phyloP scores from a whole-genome alignment of 2,888 invertebrate species.

The Caradrina clavipalpis region DNA sequence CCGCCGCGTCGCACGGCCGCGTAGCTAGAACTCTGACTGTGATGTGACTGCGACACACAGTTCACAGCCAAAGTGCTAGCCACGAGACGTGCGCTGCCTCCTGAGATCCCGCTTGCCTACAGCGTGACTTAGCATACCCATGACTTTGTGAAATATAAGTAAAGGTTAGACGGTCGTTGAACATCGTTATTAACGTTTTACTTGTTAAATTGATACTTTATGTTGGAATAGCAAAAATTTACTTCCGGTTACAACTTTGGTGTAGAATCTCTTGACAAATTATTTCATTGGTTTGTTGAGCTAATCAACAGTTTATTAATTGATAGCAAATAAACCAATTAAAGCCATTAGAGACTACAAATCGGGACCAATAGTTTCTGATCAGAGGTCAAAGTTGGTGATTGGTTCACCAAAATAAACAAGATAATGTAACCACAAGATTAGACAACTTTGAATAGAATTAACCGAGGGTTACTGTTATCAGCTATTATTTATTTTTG shows the following conservation, averaged over 20 bases:
- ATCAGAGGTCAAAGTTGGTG: not conserved
- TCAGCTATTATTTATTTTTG: not conserved
- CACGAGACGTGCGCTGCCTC: constrained; percentile 75
- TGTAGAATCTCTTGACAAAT: not conserved
- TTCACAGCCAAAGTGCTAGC: constrained; percentile 96
- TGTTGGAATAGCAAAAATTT: not conserved
- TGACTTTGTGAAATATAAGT: constrained; percentile 35
- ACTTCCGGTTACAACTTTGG: too few relatives aligned
- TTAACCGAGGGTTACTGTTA: constrained; percentile 2
- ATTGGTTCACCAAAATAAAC: constrained; percentile 24
- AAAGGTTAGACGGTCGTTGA: constrained; percentile 29
- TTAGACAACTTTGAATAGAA: constrained; percentile 7
- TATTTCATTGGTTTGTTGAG: not conserved
- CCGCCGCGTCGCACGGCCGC: constrained; percentile 85
- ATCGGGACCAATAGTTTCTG: not conserved
- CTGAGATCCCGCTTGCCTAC: constrained; percentile 39
- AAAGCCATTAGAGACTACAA: not conserved
- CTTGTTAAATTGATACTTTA: constrained; percentile 39
- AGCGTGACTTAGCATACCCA: constrained; percentile 54
- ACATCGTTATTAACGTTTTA: constrained; percentile 6
- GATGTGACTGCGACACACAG: constrained; percentile 95
- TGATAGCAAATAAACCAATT: constrained; percentile 1
- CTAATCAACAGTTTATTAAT: constrained; percentile 11
- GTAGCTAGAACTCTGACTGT: constrained; percentile 99
- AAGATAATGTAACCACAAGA: not conserved